Conservation (phyloP, 2,888 invertebrate genomes). For the Machimus atricapillus region DNA sequence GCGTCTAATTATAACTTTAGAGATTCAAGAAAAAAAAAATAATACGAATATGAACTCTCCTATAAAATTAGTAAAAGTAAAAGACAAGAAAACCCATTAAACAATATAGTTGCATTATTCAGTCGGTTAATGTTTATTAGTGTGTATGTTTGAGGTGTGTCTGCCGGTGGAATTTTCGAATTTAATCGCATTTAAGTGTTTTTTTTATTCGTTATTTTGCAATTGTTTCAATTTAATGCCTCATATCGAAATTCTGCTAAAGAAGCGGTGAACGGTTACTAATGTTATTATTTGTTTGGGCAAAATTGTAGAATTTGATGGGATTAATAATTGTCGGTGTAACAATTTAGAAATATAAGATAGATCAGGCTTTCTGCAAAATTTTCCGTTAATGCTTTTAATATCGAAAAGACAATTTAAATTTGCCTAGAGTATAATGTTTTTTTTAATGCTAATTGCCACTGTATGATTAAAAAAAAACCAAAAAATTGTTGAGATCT, state of each 20-base stretch:
- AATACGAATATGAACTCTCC: background rate
- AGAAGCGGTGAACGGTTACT: background rate
- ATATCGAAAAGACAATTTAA: background rate
- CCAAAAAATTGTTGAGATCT: background rate
- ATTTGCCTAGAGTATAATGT: background rate
- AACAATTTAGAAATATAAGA: background rate
- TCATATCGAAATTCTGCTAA: background rate
- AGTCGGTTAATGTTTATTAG: background rate
- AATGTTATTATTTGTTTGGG: background rate
- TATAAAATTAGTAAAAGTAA: background rate
- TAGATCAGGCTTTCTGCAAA: background rate
- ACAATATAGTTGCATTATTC: conserved; percentile 4
- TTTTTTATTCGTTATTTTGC: background rate
- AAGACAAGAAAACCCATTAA: background rate
- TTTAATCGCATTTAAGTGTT: background rate
- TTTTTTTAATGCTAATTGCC: background rate
- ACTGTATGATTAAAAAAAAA: background rate
- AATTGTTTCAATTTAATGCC: background rate
- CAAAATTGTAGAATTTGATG: background rate
- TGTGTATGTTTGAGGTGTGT: background rate
- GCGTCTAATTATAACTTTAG: background rate
- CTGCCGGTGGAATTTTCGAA: background rate
- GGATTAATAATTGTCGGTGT: background rate
- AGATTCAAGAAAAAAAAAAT: background rate
- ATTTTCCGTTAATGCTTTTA: background rate